Conservation (phyloP, 2,888 invertebrate genomes). For the Drosophila barbarae region DNA sequence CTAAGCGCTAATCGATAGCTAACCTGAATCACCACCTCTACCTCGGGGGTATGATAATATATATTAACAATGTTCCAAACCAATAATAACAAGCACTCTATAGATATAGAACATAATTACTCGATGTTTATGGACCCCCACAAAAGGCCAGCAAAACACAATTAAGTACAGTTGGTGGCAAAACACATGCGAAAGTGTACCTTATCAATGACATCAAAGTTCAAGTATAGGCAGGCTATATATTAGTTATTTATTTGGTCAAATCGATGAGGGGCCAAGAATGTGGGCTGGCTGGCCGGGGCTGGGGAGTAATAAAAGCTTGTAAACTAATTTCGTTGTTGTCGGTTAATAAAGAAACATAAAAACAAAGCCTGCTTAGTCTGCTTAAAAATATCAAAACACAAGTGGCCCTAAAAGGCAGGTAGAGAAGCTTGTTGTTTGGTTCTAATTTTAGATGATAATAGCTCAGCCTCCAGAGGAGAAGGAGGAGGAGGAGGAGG, state of each 20-base stretch:
- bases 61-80: conserved; percentile 17
- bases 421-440: conserved; percentile 19
- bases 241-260: conserved; percentile 30
- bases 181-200: conserved; percentile 29
- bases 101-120: conserved; percentile 41
- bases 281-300: background rate
- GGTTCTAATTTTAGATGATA: conserved; percentile 35
- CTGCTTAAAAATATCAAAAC: conserved; percentile 13
- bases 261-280: conserved; percentile 8
- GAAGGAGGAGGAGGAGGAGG: background rate
- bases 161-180: conserved; percentile 43
- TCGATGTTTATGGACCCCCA: conserved; percentile 28
- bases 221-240: conserved; percentile 30
- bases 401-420: conserved; percentile 14
- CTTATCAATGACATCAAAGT: conserved; percentile 44
- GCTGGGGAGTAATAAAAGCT: conserved; percentile 18
- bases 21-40: conserved; percentile 27
- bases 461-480: conserved; percentile 29
- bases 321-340: conserved; percentile 22
- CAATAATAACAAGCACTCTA: conserved; percentile 26
- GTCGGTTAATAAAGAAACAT: conserved; percentile 3
- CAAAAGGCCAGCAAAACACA: conserved; percentile 28
- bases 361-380: background rate
- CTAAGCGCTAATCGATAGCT: conserved; percentile 34
- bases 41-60: background rate